phyloP scores from a whole-genome alignment of 2,113 vertebrate species.

The Catharus minimus region DNA sequence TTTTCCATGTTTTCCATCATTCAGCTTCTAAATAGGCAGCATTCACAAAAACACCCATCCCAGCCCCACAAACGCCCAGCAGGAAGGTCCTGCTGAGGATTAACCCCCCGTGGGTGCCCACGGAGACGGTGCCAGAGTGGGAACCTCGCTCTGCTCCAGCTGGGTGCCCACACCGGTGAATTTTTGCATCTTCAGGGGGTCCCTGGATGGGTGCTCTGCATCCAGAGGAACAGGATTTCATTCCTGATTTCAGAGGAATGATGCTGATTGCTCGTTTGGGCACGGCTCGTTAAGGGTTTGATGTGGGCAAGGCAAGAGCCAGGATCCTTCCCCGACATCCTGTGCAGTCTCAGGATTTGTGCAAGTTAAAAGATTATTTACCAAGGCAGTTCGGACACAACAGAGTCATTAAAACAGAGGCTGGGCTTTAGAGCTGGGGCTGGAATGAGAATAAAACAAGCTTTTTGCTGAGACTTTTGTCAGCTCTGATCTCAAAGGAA shows the following conservation, averaged over 20 bases:
- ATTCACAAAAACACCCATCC: not conserved
- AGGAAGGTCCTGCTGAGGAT: not conserved
- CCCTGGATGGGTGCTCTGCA: not conserved
- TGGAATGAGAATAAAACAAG: not conserved
- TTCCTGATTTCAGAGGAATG: not conserved
- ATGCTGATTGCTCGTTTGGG: not conserved
- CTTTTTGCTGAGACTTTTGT: not conserved
- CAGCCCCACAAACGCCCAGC: not conserved
- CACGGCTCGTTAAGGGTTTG: not conserved
- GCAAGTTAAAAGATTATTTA: not conserved
- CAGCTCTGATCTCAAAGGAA: slow-evolving; percentile 44
- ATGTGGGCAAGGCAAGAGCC: not conserved
- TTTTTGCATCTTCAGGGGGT: not conserved
- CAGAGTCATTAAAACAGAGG: not conserved
- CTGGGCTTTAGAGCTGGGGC: not conserved
- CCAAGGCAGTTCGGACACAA: not conserved
- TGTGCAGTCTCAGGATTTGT: not conserved
- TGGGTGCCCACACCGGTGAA: fast-evolving
- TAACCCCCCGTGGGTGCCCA: not conserved
- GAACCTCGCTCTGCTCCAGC: not conserved
- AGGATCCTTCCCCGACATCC: not conserved
- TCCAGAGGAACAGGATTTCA: not conserved
- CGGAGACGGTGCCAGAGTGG: fast-evolving
- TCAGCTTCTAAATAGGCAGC: slow-evolving; percentile 43
- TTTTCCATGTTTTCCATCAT: slow-evolving; percentile 52